phyloP scores from a whole-genome alignment of 2,113 vertebrate genomes.

The Perca schrenkii region DNA sequence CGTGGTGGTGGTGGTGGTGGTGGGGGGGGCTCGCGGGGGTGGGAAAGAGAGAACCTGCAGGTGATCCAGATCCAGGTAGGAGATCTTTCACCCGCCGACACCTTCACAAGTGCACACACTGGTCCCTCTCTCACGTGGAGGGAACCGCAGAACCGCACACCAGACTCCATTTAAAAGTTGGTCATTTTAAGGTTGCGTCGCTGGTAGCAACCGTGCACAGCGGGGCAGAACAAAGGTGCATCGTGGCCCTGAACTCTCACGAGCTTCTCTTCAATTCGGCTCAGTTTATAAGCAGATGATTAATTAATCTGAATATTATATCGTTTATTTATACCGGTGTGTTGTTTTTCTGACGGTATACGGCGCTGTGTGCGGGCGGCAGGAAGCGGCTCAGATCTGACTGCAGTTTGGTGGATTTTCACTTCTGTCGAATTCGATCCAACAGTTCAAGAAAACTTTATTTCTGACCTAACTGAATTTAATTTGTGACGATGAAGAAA shows the following conservation, averaged over 20 bases:
- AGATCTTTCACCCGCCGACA: neutral
- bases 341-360: neutral
- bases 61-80: constrained; percentile 32
- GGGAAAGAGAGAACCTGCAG: neutral
- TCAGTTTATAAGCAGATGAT: neutral
- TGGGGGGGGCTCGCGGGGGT: neutral
- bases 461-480: neutral
- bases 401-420: neutral
- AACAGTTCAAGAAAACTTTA: neutral
- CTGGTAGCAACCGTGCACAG: accelerated
- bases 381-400: neutral
- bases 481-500: too few species aligned
- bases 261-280: neutral
- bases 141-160: neutral
- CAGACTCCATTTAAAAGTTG: neutral
- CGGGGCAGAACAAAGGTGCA: neutral
- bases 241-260: accelerated
- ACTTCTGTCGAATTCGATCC: neutral
- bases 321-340: neutral
- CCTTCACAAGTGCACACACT: neutral
- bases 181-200: neutral
- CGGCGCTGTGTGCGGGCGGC: neutral
- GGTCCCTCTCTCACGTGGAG: neutral
- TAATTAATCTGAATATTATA: accelerated
- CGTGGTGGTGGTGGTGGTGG: too few species aligned